Evolutionary conservation across 2,888 invertebrate species (phyloP), one percentile per base, ranked within the genome.

Genomic region (Sceliomorpha sp.): DNA sequence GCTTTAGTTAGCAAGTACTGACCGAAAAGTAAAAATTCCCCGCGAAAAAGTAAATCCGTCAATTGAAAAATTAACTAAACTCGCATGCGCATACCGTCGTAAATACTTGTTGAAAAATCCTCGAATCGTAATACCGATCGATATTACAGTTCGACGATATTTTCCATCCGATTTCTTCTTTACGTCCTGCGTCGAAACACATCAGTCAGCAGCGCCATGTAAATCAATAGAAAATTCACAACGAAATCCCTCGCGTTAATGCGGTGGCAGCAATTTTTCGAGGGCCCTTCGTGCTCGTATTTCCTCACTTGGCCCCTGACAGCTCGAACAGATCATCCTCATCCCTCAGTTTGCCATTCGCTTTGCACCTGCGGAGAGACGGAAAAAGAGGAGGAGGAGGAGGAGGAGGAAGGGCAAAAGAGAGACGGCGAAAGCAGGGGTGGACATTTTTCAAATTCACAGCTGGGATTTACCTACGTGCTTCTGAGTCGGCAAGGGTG

Each of bases 401-500:
- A 29, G 36, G 42, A 24, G 31, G 26, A 34, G 47, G 40, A 50
- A 40, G 10, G 13, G 60, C 55, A 70, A 58, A 53, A 29, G 60
- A 47, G 47, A 59, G 27, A 47, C 37, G 73, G 77, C n/a, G n/a
- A n/a, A 80, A 62, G 77, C 75, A 78, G 75, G 73, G 68, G 66
- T 67, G 42, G 60, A 64, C 78, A 80, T 80, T 77, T 81, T 72
- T 81, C 81, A 80, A 76, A 75, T 78, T 73, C 73, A 69, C 76
- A 73, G 74, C 69, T 68, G 73, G 76, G 79, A 81, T 80, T 79
- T 80, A 77, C 78, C 70, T 79, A 70, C 56, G 74, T 73, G 66
- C 71, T 32, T 47, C 50, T 51, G 42, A 47, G 55, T 50, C 32
- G 27, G 55, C 34, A 32, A 26, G 10, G 40, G 27, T 26, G 7